Evolutionary conservation across 2,797 vertebrate species (phyloP), one percentile per base, ranked within the genome.

Genomic region (Pagetopsis macropterus): DNA sequence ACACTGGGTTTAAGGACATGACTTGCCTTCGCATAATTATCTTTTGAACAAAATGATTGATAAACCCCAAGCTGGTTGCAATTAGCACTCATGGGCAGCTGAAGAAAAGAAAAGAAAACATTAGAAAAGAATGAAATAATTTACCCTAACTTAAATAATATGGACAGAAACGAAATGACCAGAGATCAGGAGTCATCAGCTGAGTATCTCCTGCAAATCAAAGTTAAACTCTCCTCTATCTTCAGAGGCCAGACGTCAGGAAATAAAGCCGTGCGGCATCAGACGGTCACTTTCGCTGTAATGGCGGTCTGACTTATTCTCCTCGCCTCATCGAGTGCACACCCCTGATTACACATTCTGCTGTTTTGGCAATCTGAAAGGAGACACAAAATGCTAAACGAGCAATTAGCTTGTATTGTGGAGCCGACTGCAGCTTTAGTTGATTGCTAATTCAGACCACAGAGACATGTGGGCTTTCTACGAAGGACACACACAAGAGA

Each of bases 341-440:
- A 55, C 45, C 69, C 70, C 76, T 87, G 79, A 89, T 88, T 87
- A 84, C 78, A 76, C 70, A 84, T 73, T 75, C 64, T 82, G 75
- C 56, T 79, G 50, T 79, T 81, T 82, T 75, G 64, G 76, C 70
- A 68, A 70, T 75, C 67, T 67, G 41, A 80, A 64, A 79, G 70
- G 65, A 72, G 48, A 83, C 64, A 79, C 82, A 88, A 91, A 88
- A 78, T 48, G 48, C 74, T 66, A 85, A 89, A 90, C 78, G 77
- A 92, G 87, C 84, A 92, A 89, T 91, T 83, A 89, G 81, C 52
- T 70, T 81, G 75, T 31, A 86, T 87, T 91, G 81, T 84, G 58
- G 62, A 78, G 72, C 44, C 0, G 33, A 72, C 50, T 68, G 41
- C 70, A 71, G 68, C 49, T 37, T 27, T 57, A 75, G 70, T 13